Evolutionary conservation across 1,140 invertebrate genomes (phyloP), one percentile per base, ranked within the genome.

Genomic region (Marisa cornuarietis): DNA sequence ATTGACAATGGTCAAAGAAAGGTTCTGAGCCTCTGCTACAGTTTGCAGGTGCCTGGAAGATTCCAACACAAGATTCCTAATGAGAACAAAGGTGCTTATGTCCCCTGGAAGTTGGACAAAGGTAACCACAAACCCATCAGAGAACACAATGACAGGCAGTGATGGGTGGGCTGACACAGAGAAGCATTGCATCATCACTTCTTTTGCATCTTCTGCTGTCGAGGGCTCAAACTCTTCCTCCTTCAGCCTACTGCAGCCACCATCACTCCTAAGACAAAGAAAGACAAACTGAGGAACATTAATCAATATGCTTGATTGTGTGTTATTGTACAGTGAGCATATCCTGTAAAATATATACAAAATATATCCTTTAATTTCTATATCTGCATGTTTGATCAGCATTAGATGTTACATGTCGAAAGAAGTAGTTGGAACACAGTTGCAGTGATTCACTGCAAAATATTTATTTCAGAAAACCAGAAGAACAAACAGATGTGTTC

Each of bases 41-140:
- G 82, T 76, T 74, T 86, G 84, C n/a, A 90, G 58, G 73, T 87
- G 83, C 72, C 84, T 81, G 14, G 86, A 83, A 14, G 89, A 89
- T 26, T 86, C 83, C 24, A 86, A 31, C 14, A 90, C 84, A 61
- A 88, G 78, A 31, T 86, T 86, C 63, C 84, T 80, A 85, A 90
- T 87, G 77, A 90, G 77, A 22, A 81, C 82, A 31, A 88, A 63
- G 69, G 80, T 82, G 16, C 83, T 87, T 22, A 87, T 63, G 16
- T 90, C 87, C 18, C 72, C 79, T 18, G 85, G 85, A 8, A 89
- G 81, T 72, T 88, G 86, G 11, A 82, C 72, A 11, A 89, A 84
- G 4, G 89, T 90, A 0, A 91, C 90, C 79, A 90, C 81, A 84
- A 87, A 91, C 13, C 90, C 90, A 84, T 91, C 90, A 11, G 88